These are phyloP conservation scores for Coccyzus lansbergi DNA, from an alignment of 2,797 vertebrate genomes.

Conservation along the genomic window DNA sequence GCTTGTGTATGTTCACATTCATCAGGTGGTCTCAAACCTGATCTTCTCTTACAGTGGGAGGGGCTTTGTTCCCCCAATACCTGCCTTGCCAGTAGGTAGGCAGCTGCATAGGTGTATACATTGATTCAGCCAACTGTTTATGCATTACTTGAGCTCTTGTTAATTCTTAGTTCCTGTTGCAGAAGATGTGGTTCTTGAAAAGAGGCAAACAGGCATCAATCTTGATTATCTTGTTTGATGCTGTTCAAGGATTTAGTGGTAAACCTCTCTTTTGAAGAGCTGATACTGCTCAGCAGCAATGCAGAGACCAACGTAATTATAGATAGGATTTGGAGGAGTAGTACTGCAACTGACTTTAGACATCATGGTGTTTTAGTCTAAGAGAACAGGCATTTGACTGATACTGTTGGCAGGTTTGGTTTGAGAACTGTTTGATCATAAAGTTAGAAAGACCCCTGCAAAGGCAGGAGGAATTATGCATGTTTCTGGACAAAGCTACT, in stretches of 20 bases:
- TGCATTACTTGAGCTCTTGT: neutral
- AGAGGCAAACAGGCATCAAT: neutral
- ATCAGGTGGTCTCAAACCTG: too few relatives aligned
- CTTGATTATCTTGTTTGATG: neutral
- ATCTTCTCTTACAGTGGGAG: too few relatives aligned
- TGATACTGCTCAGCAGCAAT: neutral
- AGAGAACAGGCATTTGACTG: neutral
- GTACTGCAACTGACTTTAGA: neutral
- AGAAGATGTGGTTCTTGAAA: neutral
- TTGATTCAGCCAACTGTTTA: neutral
- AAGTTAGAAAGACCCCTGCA: neutral
- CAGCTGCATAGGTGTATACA: neutral
- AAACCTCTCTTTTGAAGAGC: neutral
- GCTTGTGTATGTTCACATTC: too few relatives aligned
- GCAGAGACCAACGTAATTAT: neutral
- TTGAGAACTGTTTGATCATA: neutral
- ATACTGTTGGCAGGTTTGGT: neutral
- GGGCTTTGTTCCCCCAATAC: too few relatives aligned
- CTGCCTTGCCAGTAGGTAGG: neutral
- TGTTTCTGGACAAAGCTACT: neutral
- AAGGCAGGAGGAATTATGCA: neutral
- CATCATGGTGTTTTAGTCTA: neutral
- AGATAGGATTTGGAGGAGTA: neutral
- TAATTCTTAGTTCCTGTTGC: neutral
- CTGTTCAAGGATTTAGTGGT: neutral